Evolutionary conservation across 2,797 vertebrate genomes (phyloP), one percentile per base, ranked within the genome.

Genomic region (Xenentodon cancila): DNA sequence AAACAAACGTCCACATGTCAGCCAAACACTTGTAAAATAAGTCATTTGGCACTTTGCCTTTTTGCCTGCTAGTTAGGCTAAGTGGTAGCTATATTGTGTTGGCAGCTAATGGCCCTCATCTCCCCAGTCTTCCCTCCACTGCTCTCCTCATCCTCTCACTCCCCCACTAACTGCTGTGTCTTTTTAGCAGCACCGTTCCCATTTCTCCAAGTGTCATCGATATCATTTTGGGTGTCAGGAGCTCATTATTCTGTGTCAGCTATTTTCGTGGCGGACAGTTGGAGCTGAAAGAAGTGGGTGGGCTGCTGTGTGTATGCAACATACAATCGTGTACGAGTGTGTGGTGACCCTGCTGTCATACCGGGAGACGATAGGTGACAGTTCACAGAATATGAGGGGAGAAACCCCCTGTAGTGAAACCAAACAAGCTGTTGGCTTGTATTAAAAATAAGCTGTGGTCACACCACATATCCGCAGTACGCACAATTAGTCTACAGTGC

Each of bases 181-280:
- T 88, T 89, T 89, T 90, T 89, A 90, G 77, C 87, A 79, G 84
- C 85, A 68, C 86, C 86, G 62, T 86, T 86, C 88, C 87, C 81
- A 79, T 89, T 90, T 89, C 81, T 78, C 77, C 64, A 85, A 88
- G 88, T 91, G 90, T 88, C 79, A 83, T 82, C 81, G 84, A 86
- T 92, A 88, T 92, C 75, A 88, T 92, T 91, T 89, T 88, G 79
- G 81, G 88, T 89, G 89, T 90, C 81, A 75, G 81, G 79, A 83
- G 82, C 91, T 94, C 91, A 92, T 94, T 93, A 93, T 92, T 87
- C 88, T 84, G 77, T 87, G 77, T 85, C 81, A 78, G 81, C 90
- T 92, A 87, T 91, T 92, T 92, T 81, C 74, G 81, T 84, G 63
- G 64, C 65, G 71, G 83, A 81, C 73, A 74, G 76, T 85, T 74